Evolutionary conservation across 2,113 vertebrate species (phyloP).

Genomic region (Seriola quinqueradiata): DNA sequence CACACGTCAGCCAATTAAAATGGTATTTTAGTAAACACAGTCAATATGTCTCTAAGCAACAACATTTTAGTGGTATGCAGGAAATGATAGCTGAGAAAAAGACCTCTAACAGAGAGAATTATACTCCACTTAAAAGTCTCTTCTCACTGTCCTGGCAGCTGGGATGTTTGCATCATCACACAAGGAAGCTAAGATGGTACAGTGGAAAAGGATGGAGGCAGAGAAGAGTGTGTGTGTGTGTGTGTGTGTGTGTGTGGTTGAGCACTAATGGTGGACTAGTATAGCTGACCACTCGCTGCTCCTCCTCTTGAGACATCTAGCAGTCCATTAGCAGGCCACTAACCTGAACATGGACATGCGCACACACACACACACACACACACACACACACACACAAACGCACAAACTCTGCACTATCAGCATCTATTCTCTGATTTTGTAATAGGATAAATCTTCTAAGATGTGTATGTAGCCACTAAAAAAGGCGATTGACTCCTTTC

Average conservation of each 20-base stretch:
- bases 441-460: not conserved
- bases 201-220: not conserved
- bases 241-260: not conserved
- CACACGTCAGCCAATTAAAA: conserved; percentile 76
- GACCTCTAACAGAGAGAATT: conserved; percentile 1
- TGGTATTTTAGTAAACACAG: conserved; percentile 71
- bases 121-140: conserved; percentile 23
- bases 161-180: not conserved
- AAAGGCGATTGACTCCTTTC: no score
- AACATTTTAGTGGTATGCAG: conserved; percentile 55
- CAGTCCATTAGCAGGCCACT: conserved; percentile 55
- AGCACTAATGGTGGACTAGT: conserved; percentile 11
- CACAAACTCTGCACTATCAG: not conserved
- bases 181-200: not conserved
- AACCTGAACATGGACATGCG: not conserved
- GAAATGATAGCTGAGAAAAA: conserved; percentile 47
- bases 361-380: not conserved
- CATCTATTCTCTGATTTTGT: conserved; percentile 21
- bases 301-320: conserved; percentile 38
- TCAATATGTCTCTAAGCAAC: conserved; percentile 77
- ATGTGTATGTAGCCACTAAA: not conserved
- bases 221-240: not conserved
- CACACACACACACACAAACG: not conserved
- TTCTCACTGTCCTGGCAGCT: not conserved
- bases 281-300: conserved; percentile 31